Conservation (phyloP, 2,113 vertebrate genomes). For the Bettongia penicillata region DNA sequence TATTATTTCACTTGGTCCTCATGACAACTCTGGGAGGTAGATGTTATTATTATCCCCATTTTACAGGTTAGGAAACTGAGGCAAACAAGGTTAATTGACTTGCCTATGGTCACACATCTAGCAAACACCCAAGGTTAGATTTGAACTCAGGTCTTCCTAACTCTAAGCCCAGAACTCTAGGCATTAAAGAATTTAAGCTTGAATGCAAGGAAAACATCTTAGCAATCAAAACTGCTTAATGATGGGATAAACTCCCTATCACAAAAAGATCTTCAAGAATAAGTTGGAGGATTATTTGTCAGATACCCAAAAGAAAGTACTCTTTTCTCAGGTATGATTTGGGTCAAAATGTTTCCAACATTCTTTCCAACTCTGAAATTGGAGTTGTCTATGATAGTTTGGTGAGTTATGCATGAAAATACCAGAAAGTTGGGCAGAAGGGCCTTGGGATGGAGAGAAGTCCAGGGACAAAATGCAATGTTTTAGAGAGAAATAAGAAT, state of each 20-base stretch:
- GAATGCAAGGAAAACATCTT: not conserved
- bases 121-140: not conserved
- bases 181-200: not conserved
- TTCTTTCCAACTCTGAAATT: not conserved
- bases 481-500: not conserved
- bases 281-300: not conserved
- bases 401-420: not conserved
- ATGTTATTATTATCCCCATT: not conserved
- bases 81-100: not conserved
- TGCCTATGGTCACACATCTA: not conserved
- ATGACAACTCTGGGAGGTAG: not conserved
- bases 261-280: not conserved
- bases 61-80: not conserved
- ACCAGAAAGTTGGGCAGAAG: not conserved
- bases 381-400: not conserved
- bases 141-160: not conserved
- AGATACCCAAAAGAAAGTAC: not conserved
- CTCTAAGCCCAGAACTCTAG: not conserved
- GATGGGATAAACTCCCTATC: not conserved
- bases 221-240: not conserved
- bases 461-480: not conserved
- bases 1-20: not conserved
- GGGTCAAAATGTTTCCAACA: not conserved
- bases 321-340: not conserved
- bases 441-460: not conserved